Base-by-base conservation (phyloP, 2,797 vertebrate species). In the Gadopsis bispinosus region DNA sequence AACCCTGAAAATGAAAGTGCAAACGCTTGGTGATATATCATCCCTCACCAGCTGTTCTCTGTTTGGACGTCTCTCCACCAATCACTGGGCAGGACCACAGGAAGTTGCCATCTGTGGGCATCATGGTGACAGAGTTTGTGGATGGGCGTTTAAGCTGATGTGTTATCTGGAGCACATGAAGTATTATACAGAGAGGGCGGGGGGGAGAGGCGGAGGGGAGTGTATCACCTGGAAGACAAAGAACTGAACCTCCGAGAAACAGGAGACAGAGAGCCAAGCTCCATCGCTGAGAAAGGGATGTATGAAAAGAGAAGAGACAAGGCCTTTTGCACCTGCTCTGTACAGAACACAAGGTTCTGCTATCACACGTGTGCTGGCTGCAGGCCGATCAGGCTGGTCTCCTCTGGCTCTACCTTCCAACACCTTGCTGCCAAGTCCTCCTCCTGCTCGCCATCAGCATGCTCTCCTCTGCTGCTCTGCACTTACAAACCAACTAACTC, bases 1-100 rank as follows among this genome's bases (percentile, higher is more conserved):
- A 91, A 89, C 91, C 89, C 91, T 89, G 90, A 90, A 92, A 94
- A 94, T 92, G 88, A 91, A 91, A 93, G 91, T 89, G 92, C 93
- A 94, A 93, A 92, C 73, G 88, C 86, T 86, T 4, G 6, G 88
- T 89, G 92, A 94, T 93, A 89, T 84, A 94, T 95, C 92, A 93
- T 91, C 91, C 90, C 91, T 87, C 87, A 77, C 88, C 93, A 95
- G 93, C 93, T 94, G 94, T 89, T 94, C 89, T 85, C 86, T 67
- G 87, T 90, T 93, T 91, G 85, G 84, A 92, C 85, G 86, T 86
- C 86, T 89, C 81, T 91, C 89, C 85, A 87, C 91, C 93, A 94
- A 93, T 94, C 92, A 81, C 86, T 47, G 76, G 75, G 90, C 88
- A 82, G 83, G 89, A 89, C 91, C 92, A 90, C 90, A 91, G 91